phyloP scores from a whole-genome alignment of 2,113 vertebrate species.

The Oncorhynchus mykiss region DNA sequence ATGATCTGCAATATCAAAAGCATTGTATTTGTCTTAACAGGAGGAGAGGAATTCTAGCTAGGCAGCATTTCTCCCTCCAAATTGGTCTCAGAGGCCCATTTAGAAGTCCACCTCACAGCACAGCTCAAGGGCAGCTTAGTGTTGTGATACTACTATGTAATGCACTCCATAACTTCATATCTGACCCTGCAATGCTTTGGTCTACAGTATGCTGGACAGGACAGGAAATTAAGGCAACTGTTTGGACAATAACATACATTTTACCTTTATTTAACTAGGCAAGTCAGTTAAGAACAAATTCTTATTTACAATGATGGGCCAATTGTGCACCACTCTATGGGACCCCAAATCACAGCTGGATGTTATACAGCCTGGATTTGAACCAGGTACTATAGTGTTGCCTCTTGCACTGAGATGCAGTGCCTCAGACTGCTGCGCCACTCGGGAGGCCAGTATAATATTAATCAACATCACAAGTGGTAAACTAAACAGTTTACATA shows the following conservation, averaged over 20 bases:
- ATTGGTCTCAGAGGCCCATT: constrained; percentile 38
- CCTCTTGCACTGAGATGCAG: too few species aligned
- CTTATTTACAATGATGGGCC: too few species aligned
- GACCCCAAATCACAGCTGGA: too few species aligned
- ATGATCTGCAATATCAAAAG: constrained; percentile 35
- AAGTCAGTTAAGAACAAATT: too few species aligned
- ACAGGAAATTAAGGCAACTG: background rate
- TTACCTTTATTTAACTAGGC: too few species aligned
- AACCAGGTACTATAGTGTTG: too few species aligned
- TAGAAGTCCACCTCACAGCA: constrained; percentile 15
- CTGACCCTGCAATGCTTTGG: background rate
- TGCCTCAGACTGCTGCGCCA: too few species aligned
- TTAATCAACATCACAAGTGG: background rate
- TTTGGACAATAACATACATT: background rate
- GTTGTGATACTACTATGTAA: background rate
- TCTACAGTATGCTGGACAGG: background rate
- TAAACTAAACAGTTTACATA: background rate
- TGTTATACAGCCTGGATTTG: too few species aligned
- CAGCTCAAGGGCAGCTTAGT: constrained; percentile 8
- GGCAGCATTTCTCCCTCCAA: constrained; percentile 25
- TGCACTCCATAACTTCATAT: constrained; percentile 21
- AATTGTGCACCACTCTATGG: too few species aligned
- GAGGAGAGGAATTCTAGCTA: constrained; percentile 25
- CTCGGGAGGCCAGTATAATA: background rate
- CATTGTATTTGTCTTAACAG: constrained; percentile 25